phyloP scores from a whole-genome alignment of 2,888 invertebrate genomes.

The Athalia rosae region DNA sequence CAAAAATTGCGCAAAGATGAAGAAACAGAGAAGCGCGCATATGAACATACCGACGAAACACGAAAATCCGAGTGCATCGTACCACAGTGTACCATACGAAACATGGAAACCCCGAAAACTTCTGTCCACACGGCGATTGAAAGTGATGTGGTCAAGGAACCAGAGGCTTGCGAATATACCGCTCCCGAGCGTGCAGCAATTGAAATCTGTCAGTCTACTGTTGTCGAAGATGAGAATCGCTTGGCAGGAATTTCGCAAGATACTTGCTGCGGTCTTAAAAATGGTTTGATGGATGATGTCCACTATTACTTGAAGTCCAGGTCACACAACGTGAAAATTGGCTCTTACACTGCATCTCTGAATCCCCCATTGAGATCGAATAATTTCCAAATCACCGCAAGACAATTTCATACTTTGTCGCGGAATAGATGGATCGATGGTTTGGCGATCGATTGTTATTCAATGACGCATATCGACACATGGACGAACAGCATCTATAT shows the following conservation, averaged over 20 bases:
- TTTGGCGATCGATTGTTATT: conserved; percentile 10
- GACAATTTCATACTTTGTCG: not conserved
- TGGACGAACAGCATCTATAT: not conserved
- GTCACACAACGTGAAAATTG: not conserved
- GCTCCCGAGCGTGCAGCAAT: not conserved
- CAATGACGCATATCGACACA: not conserved
- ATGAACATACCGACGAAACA: not conserved
- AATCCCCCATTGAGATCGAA: not conserved
- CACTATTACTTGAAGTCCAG: conserved; percentile 6
- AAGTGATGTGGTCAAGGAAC: not conserved
- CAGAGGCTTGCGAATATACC: no score
- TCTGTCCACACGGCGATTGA: not conserved
- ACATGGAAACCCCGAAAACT: not conserved
- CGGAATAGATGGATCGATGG: not conserved
- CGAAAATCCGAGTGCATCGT: conserved; percentile 32
- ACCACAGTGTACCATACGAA: conserved; percentile 1
- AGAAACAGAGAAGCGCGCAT: not conserved
- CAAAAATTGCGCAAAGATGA: not conserved
- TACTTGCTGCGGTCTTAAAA: not conserved
- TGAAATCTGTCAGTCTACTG: not conserved
- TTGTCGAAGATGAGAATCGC: not conserved
- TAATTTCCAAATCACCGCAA: conserved; percentile 1
- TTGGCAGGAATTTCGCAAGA: not conserved
- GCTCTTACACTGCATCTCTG: not conserved
- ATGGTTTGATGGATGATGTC: not conserved